Base-by-base conservation (phyloP, 2,888 invertebrate genomes). In the Sphecodes monilicornis region DNA sequence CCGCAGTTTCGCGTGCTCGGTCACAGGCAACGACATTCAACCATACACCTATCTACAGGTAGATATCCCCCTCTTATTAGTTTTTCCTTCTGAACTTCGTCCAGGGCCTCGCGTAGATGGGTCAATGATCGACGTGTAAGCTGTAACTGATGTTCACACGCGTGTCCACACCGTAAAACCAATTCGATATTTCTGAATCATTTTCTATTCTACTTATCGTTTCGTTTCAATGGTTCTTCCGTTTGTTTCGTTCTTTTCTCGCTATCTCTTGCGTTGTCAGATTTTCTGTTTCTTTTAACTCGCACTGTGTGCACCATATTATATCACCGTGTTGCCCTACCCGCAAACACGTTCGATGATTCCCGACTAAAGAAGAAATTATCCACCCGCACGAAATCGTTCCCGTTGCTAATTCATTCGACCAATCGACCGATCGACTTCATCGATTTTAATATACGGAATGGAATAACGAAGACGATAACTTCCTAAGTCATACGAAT, bases 1-100 rank as follows among this genome's bases (percentile, higher is more conserved):
- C 98, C 99, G 94, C 98, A 99, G 96, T 99, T 99, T 97, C 97
- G 98, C 96, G 98, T 98, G 95, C 97, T 98, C 96, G 98, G 98
- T 95, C 98, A 98, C 96, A 97, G 98, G 95, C 98, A 98, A 96
- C 97, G 97, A 96, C 97, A 97, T 96, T 98, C 97, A 96, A 98
- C 98, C 96, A 98, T 98, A 96, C 97, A 98, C 96, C 97, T 98
- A 95, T 97, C 98, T 96, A 98, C 98, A 98, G 98, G 98, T 98
- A 98, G 93, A 94, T 94, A 94, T 93, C 91, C 92, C 85, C 88
- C 90, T 86, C 92, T 92, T 91, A 90, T 92, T 93, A 90, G 92
- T 91, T 92, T 90, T 91, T 91, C 90, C 90, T 85, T 91, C 90
- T 88, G 84, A 89, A 89, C 88, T 87, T 90, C 80, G 86, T 85